phyloP scores from a whole-genome alignment of 2,113 vertebrate species.

The Oxyruncus cristatus region DNA sequence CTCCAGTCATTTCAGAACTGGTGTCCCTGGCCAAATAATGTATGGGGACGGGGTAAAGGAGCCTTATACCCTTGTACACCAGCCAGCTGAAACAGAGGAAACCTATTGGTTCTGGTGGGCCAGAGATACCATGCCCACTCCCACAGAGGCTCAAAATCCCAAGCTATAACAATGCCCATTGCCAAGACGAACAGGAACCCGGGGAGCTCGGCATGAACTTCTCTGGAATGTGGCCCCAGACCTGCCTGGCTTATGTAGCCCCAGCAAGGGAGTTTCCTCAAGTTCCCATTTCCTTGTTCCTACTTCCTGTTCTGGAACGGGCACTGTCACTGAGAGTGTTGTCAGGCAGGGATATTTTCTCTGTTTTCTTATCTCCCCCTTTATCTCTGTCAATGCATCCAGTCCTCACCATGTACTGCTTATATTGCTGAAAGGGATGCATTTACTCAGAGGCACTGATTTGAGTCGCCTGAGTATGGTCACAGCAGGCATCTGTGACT shows the following conservation, averaged over 20 bases:
- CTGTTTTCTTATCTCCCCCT: background rate
- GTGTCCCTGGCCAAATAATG: background rate
- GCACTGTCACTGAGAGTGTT: background rate
- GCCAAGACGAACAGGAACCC: background rate
- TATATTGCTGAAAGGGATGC: conserved; percentile 2
- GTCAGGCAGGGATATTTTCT: background rate
- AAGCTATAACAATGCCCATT: background rate
- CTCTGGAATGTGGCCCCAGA: background rate
- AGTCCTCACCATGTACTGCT: background rate
- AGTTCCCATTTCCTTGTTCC: background rate
- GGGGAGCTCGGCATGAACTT: background rate
- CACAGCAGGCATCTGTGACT: conserved; percentile 46
- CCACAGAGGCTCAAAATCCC: background rate
- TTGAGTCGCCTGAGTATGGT: background rate
- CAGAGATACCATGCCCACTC: background rate
- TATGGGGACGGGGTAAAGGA: background rate
- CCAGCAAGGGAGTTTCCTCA: background rate
- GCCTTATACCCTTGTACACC: background rate
- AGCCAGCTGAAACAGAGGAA: background rate
- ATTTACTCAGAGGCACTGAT: background rate
- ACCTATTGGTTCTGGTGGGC: background rate
- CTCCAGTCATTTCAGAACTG: background rate
- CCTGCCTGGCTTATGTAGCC: rapidly evolving
- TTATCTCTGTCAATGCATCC: background rate
- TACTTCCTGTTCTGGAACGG: background rate